These are phyloP conservation scores for Brevimyrus niger DNA, from an alignment of 2,113 vertebrate species.

Conservation along the genomic window DNA sequence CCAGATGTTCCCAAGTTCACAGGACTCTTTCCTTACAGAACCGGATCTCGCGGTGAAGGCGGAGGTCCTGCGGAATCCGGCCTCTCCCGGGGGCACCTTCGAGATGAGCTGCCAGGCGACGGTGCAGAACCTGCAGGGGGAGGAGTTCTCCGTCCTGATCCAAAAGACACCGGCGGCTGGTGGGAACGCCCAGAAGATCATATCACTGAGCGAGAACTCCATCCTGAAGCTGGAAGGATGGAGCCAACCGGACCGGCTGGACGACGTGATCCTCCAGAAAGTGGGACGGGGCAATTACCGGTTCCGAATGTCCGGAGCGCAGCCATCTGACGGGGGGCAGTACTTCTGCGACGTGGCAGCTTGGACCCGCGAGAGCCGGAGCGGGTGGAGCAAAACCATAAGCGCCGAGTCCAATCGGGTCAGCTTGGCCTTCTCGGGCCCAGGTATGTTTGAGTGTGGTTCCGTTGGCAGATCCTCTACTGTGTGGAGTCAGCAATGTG, in stretches of 20 bases:
- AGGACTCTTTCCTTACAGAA: slow-evolving; percentile 17
- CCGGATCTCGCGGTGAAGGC: slow-evolving; percentile 44
- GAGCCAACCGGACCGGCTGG: slow-evolving; percentile 54
- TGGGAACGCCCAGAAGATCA: slow-evolving; percentile 56
- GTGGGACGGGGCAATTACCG: slow-evolving; percentile 67
- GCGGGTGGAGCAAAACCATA: slow-evolving; percentile 61
- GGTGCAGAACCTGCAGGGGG: slow-evolving; percentile 61
- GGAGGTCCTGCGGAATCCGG: slow-evolving; percentile 58
- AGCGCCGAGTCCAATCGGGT: slow-evolving; percentile 70
- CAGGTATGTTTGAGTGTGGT: slow-evolving; percentile 51
- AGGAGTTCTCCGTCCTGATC: slow-evolving; percentile 69
- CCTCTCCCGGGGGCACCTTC: slow-evolving; percentile 68
- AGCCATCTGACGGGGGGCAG: slow-evolving; percentile 65
- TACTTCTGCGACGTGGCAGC: slow-evolving; percentile 73
- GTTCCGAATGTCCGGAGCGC: slow-evolving; percentile 71
- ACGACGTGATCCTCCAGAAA: slow-evolving; percentile 65
- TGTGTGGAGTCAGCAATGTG: neutral
- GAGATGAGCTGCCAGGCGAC: slow-evolving; percentile 76
- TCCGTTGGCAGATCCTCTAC: neutral
- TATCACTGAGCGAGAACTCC: slow-evolving; percentile 67
- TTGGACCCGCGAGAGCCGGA: slow-evolving; percentile 64
- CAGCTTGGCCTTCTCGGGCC: slow-evolving; percentile 66
- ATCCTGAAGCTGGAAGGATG: slow-evolving; percentile 64
- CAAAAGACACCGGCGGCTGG: slow-evolving; percentile 50
- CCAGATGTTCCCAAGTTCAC: neutral